Evolutionary conservation across 2,888 invertebrate species (phyloP).

Genomic region (Agapetus fuscipes): DNA sequence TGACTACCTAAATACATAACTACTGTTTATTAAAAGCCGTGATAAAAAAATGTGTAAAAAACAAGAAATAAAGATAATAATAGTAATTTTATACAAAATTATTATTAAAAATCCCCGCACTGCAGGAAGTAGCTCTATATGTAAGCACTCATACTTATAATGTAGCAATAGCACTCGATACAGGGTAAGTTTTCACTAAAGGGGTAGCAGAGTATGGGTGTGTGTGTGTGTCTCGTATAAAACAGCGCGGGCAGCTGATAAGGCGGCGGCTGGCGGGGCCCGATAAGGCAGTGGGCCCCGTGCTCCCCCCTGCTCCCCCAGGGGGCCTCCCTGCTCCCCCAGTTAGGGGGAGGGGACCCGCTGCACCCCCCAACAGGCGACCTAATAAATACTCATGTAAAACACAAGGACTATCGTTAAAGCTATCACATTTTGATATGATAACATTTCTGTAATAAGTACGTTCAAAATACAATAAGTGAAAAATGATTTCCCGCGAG

Average conservation of each 20-base stretch:
- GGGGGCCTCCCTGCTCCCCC: slow-evolving; percentile 18
- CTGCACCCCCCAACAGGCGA: slow-evolving; percentile 3
- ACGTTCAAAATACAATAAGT: no score
- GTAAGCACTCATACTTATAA: no score
- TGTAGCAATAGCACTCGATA: not conserved
- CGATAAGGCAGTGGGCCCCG: slow-evolving; percentile 16
- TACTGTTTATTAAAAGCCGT: no score
- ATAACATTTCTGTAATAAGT: no score
- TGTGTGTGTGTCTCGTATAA: slow-evolving; percentile 11
- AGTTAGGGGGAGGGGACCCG: no score
- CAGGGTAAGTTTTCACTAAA: not conserved
- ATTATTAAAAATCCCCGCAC: no score
- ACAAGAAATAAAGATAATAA: no score
- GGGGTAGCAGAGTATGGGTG: no score
- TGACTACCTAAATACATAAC: no score
- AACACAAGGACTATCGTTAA: slow-evolving; percentile 1
- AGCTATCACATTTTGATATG: not conserved
- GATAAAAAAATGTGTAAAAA: not conserved
- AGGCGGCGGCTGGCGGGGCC: slow-evolving; percentile 24
- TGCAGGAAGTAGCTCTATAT: no score
- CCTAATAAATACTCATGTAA: slow-evolving; percentile 18
- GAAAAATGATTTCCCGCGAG: no score
- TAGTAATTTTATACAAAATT: no score
- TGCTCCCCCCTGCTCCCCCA: slow-evolving; percentile 20
- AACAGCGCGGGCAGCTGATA: slow-evolving; percentile 18